Base-by-base conservation (phyloP, 2,797 vertebrate species). In the Craterocephalus amniculus region DNA sequence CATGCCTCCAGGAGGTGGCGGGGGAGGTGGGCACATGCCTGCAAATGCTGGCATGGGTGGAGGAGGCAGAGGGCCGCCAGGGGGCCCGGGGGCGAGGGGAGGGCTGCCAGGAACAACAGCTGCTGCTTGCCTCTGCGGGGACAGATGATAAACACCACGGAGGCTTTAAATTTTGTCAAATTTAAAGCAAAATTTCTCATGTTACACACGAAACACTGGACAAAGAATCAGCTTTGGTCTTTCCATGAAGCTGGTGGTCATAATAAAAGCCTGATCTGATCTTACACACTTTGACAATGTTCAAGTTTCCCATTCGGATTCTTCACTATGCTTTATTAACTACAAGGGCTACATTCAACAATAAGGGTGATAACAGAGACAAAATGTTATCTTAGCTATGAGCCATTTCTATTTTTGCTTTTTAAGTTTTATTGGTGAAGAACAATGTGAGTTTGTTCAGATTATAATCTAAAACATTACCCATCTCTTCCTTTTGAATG, bases 1-100 rank as follows among this genome's bases (percentile, higher is more conserved):
- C 79, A 95, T 89, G 43, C 94, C 93, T 1, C 95, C 95, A 0
- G 93, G 88, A 48, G 90, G 86, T 1, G 94, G 90, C 4, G 95
- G 93, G 34, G 92, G 90, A 72, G 90, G 89, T 1, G 81, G 86
- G 54, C 62, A 35, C 59, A 77, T 29, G 10, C 87, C 40, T 92
- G 86, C 76, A 89, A 63, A 32, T 88, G 93, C 92, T 2, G 95
- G 95, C 6, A 70, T 2, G 0, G 83, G 83, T 11, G 89, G 92
- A 87, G 95, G 43, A 78, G 93, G 90, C 2, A 95, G 87, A 4
- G 96, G 94, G 29, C 95, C 91, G 0, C 94, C 94, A 0, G 94
- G 94, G n/a, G 89, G 91, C 0, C 93, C 94, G 0, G 91, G 88
- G 20, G 79, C 13, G 10, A 94, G 76, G 14, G 94, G 93, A 9